These are phyloP conservation scores for Drosophila birchii DNA, from an alignment of 2,888 invertebrate genomes.

Conservation along the genomic window DNA sequence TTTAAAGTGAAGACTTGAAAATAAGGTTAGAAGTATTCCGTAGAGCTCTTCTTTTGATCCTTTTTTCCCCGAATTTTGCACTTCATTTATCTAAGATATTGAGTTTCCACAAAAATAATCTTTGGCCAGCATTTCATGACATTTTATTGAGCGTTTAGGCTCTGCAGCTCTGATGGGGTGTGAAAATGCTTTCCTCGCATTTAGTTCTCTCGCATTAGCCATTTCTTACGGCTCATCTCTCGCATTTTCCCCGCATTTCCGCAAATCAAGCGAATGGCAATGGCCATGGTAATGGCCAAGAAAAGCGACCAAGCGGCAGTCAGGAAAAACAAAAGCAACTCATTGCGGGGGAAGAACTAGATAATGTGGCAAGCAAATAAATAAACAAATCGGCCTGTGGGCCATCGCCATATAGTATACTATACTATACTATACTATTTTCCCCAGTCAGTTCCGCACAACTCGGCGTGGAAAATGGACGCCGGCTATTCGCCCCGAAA, in stretches of 20 bases:
- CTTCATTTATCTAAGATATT: neutral
- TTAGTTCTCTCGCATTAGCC: constrained; percentile 32
- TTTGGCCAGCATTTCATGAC: neutral
- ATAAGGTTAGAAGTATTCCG: too few relatives aligned
- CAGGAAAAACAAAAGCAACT: constrained; percentile 30
- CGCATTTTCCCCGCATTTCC: constrained; percentile 53
- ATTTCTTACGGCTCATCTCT: constrained; percentile 44
- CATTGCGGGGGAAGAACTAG: constrained; percentile 19
- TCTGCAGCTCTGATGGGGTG: constrained; percentile 23
- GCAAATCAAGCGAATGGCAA: constrained; percentile 45
- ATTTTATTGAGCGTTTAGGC: constrained; percentile 6
- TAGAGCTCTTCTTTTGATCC: neutral
- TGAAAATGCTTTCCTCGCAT: constrained; percentile 27
- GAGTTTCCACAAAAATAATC: neutral
- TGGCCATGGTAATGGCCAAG: constrained; percentile 65
- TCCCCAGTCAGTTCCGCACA: constrained; percentile 63
- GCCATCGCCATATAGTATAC: constrained; percentile 7
- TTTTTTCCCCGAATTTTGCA: neutral
- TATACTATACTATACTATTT: constrained; percentile 3
- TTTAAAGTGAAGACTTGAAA: too few relatives aligned
- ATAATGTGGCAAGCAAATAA: constrained; percentile 51
- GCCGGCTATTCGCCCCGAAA: constrained; percentile 65
- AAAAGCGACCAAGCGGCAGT: constrained; percentile 50
- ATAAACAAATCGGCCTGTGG: constrained; percentile 40
- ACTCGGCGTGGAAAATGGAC: constrained; percentile 73